Evolutionary conservation across 2,113 vertebrate species (phyloP).

Genomic region (Poeciliopsis retropinna): DNA sequence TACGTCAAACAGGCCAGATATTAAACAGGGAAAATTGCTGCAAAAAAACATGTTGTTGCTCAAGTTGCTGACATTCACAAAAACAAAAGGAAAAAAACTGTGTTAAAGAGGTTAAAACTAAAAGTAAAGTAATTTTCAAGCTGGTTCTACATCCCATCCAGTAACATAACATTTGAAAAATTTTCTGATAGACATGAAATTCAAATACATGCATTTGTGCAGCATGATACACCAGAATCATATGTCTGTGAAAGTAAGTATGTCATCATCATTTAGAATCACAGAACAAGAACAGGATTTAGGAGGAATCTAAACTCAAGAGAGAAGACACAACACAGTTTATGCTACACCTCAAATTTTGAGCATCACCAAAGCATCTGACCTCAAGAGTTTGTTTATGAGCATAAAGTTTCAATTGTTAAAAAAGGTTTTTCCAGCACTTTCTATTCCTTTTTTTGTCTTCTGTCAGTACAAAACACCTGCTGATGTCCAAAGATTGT

Average conservation of each 20-base stretch:
- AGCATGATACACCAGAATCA: not conserved
- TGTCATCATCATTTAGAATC: no score
- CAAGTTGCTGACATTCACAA: slow-evolving; percentile 22
- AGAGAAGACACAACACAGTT: not conserved
- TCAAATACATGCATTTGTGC: not conserved
- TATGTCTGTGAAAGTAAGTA: not conserved
- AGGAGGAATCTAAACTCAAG: not conserved
- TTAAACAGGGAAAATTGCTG: slow-evolving; percentile 7
- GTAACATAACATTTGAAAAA: not conserved
- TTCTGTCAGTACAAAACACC: not conserved
- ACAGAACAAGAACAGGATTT: not conserved
- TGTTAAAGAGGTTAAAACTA: slow-evolving; percentile 4
- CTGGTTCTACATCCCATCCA: not conserved
- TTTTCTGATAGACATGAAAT: not conserved
- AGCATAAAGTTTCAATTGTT: not conserved
- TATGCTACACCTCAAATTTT: not conserved
- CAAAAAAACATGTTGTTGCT: not conserved
- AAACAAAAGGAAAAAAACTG: slow-evolving; percentile 7
- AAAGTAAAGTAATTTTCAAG: slow-evolving; percentile 6
- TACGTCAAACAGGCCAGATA: slow-evolving; percentile 30
- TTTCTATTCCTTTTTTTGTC: not conserved
- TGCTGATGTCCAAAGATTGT: not conserved
- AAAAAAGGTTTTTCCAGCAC: not conserved
- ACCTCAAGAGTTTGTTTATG: not conserved
- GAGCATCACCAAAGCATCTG: not conserved